phyloP scores from a whole-genome alignment of 2,113 vertebrate species.

The Nesoenas mayeri region DNA sequence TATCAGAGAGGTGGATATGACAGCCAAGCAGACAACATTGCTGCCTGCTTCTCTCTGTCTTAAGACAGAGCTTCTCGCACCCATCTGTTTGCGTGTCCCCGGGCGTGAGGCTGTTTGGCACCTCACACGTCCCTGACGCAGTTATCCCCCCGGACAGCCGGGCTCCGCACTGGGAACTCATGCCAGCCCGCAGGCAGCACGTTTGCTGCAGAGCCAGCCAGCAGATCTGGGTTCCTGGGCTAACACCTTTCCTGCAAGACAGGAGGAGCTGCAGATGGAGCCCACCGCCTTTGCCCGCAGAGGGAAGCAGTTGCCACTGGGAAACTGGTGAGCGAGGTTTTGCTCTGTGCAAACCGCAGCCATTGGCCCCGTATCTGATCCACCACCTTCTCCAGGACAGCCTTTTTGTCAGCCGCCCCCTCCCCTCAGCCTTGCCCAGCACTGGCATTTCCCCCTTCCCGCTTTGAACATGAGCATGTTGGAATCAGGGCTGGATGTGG shows the following conservation, averaged over 20 bases:
- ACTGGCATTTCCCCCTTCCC: not conserved
- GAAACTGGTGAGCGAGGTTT: not conserved
- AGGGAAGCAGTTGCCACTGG: not conserved
- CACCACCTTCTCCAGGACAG: not conserved
- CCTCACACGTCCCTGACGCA: not conserved
- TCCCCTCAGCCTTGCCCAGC: not conserved
- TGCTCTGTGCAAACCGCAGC: accelerated
- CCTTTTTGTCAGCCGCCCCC: not conserved
- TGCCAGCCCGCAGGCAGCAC: not conserved
- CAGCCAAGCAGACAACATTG: not conserved
- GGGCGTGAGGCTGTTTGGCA: not conserved
- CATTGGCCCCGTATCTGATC: not conserved
- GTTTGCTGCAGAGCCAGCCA: not conserved
- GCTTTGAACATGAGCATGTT: not conserved
- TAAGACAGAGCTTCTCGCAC: not conserved
- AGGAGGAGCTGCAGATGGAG: not conserved
- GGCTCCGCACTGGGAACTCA: not conserved
- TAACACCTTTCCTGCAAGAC: not conserved
- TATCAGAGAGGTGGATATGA: not conserved
- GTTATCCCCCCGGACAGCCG: not conserved
- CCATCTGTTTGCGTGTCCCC: not conserved
- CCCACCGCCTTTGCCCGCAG: accelerated
- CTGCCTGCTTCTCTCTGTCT: not conserved
- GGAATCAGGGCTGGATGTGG: not conserved
- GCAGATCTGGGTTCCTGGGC: not conserved